Evolutionary conservation across 2,888 invertebrate species (phyloP), one percentile per base, ranked within the genome.

Genomic region (Ochlodes sylvanus): DNA sequence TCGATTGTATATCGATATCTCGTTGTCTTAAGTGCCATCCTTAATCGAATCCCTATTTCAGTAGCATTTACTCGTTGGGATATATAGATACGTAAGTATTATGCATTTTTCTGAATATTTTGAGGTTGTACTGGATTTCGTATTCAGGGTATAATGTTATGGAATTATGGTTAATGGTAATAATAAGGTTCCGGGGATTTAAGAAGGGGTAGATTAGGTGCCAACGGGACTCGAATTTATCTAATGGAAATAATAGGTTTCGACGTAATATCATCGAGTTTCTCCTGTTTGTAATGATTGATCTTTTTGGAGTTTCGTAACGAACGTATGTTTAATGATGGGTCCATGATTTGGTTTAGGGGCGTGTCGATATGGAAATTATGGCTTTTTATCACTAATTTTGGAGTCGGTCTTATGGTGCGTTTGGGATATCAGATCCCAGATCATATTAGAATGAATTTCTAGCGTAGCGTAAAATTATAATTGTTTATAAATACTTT

Each of bases 1-100:
- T 68, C 34, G 68, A 50, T 57, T 9, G 19, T 1, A 47, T 70
- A 61, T 68, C 68, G 56, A 68, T 56, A 47, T 73, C 69, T 69
- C 64, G 71, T 71, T 76, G 75, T 75, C 75, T 76, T 76, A 70
- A 75, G 79, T 78, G 79, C 79, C 79, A 80, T 80, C 77, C 75
- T 74, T 68, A 70, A 70, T 69, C 65, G 54, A 52, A 19, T 69
- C 57, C 62, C 70, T 52, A 68, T 62, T 68, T 62, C 62, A 42
- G n/a, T 63, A 63, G 56, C 19, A 50, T 56, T 68, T 54, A 63
- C 41, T 63, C 21, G 41, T 47, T 61, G 47, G 67, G 67, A 62
- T 56, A 21, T 32, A 56, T 68, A 68, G 55, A 15, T 61, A n/a
- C n/a, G n/a, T n/a, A 63, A 54, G 61, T 62, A 56, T 56, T 62